Conservation (phyloP, 1,140 invertebrate genomes). For the Dinothrombium tinctorium region DNA sequence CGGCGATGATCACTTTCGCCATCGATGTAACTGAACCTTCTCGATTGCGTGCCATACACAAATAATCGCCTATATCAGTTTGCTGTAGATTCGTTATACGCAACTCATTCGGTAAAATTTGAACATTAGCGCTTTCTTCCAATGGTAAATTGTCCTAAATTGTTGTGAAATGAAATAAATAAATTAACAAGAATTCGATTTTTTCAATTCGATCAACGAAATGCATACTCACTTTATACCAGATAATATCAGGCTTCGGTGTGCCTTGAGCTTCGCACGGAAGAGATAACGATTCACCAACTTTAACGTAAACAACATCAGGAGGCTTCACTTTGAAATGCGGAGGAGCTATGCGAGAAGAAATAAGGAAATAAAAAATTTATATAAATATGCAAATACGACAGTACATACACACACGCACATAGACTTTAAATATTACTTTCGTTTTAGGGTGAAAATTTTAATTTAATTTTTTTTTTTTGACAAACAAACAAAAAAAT, state of each 20-base stretch:
- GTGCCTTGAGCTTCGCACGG: slow-evolving; percentile 80
- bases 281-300: slow-evolving; percentile 78
- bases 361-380: neutral
- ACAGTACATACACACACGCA: too few relatives aligned
- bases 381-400: too few relatives aligned
- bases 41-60: slow-evolving; percentile 73
- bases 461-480: too few relatives aligned
- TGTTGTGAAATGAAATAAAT: neutral
- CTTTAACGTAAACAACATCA: slow-evolving; percentile 81
- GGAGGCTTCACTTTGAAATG: slow-evolving; percentile 72
- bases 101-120: slow-evolving; percentile 40
- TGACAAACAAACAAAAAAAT: too few relatives aligned
- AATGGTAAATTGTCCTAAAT: slow-evolving; percentile 58
- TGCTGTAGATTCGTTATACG: slow-evolving; percentile 66
- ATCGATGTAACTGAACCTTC: slow-evolving; percentile 82
- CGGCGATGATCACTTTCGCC: slow-evolving; percentile 78
- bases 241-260: slow-evolving; percentile 15
- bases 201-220: neutral
- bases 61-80: slow-evolving; percentile 83
- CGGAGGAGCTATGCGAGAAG: slow-evolving; percentile 38
- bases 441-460: too few relatives aligned
- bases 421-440: too few relatives aligned
- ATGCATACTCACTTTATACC: slow-evolving; percentile 16
- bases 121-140: slow-evolving; percentile 50
- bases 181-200: too few relatives aligned